Conservation (phyloP, 2,797 vertebrate genomes). For the Streptopelia turtur region DNA sequence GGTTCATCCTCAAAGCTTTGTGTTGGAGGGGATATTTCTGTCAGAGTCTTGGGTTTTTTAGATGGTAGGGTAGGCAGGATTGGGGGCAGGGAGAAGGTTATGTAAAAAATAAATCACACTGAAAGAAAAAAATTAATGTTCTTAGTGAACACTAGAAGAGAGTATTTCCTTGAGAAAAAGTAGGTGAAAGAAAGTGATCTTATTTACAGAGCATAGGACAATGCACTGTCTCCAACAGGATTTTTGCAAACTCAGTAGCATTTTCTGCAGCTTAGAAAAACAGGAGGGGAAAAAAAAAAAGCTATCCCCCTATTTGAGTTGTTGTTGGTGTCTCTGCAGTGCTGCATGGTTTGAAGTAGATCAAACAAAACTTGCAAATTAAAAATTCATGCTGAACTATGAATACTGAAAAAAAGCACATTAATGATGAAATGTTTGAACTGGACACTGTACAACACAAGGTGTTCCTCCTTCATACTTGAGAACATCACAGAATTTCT, state of each 20-base stretch:
- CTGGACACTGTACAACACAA: neutral
- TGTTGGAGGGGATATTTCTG: neutral
- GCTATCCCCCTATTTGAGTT: fast-evolving
- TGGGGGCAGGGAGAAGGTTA: neutral
- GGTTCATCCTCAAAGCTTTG: neutral
- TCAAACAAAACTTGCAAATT: neutral
- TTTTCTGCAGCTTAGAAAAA: neutral
- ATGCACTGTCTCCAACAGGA: neutral
- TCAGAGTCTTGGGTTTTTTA: neutral
- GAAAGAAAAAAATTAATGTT: neutral
- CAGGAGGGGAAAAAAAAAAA: neutral
- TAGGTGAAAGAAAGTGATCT: neutral
- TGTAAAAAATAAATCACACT: neutral
- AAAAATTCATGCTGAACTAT: neutral
- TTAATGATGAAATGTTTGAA: neutral
- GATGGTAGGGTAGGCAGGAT: neutral
- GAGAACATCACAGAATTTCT: neutral
- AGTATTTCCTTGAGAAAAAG: neutral
- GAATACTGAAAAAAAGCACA: neutral
- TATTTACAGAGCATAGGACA: neutral
- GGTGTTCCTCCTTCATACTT: neutral
- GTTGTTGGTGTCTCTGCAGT: neutral
- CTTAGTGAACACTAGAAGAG: neutral
- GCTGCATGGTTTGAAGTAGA: neutral
- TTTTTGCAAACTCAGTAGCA: neutral